These are phyloP conservation scores for Actenoides lindsayi DNA, from an alignment of 2,113 vertebrate species.

Conservation along the genomic window DNA sequence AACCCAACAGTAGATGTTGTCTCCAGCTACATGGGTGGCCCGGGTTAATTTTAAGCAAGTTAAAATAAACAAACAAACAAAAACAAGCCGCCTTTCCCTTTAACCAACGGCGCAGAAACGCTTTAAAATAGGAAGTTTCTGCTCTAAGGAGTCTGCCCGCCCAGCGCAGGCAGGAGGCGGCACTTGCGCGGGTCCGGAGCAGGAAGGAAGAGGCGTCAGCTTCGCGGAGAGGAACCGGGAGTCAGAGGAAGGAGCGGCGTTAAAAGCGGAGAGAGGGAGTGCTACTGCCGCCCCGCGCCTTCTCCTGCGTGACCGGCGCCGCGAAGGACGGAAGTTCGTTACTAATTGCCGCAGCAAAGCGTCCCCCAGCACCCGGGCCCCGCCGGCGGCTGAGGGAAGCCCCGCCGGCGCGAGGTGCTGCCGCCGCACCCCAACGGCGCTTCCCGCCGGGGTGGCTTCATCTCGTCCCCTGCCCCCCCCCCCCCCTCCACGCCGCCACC, in stretches of 20 bases:
- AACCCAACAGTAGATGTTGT: not conserved
- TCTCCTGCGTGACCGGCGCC: rapidly evolving
- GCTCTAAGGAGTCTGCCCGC: rapidly evolving
- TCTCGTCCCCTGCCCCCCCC: too few relatives aligned
- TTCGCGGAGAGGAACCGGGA: rapidly evolving
- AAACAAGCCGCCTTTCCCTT: not conserved
- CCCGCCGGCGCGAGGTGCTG: not conserved
- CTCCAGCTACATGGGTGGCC: rapidly evolving
- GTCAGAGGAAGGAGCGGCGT: rapidly evolving
- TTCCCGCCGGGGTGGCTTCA: not conserved
- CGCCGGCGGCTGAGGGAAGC: not conserved
- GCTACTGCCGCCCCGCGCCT: rapidly evolving
- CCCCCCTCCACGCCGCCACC: too few relatives aligned
- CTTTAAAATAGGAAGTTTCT: not conserved
- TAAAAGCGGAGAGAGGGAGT: rapidly evolving
- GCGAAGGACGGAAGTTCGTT: rapidly evolving
- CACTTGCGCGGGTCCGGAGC: rapidly evolving
- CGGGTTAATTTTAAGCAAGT: rapidly evolving
- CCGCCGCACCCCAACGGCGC: not conserved
- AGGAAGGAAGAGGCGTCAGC: not conserved
- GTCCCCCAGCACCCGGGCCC: rapidly evolving
- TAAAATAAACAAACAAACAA: too few relatives aligned
- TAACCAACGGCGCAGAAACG: not conserved
- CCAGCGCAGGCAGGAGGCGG: rapidly evolving
- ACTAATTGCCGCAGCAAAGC: rapidly evolving